Conservation (phyloP, 1,140 invertebrate species). For the Conus ventricosus region DNA sequence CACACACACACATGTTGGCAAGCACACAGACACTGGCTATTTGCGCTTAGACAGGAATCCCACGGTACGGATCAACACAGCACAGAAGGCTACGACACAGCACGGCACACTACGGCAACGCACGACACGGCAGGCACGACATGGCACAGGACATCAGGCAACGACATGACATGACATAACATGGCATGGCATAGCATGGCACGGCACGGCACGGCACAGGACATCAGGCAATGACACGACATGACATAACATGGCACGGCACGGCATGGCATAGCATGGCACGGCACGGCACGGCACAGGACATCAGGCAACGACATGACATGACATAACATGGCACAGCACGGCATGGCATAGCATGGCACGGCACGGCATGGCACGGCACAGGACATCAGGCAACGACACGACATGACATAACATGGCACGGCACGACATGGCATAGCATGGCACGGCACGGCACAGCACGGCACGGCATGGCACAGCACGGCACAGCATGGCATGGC, state of each 20-base stretch:
- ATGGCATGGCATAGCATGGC: too few species aligned
- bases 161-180: too few species aligned
- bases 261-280: too few species aligned
- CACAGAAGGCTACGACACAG: not conserved
- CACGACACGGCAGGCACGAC: not conserved
- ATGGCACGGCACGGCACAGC: not conserved
- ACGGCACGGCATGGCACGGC: not conserved
- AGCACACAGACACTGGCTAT: too few species aligned
- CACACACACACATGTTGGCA: not conserved
- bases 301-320: too few species aligned
- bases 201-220: too few species aligned
- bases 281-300: too few species aligned
- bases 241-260: too few species aligned
- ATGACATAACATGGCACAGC: conserved; percentile 37
- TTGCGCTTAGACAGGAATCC: too few species aligned
- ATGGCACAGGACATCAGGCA: too few species aligned
- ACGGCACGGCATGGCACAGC: not conserved
- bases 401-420: not conserved
- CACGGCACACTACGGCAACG: not conserved
- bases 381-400: not conserved
- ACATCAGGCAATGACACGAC: too few species aligned
- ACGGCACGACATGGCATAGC: not conserved
- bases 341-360: conserved; percentile 40
- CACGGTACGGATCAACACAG: too few species aligned
- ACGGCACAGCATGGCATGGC: not conserved